Percentiles rank a stretch among this genome's conserved stretches.
phyloP scores from a whole-genome alignment of 2,797 vertebrate genomes.

The Pangasius krempfi region DNA sequence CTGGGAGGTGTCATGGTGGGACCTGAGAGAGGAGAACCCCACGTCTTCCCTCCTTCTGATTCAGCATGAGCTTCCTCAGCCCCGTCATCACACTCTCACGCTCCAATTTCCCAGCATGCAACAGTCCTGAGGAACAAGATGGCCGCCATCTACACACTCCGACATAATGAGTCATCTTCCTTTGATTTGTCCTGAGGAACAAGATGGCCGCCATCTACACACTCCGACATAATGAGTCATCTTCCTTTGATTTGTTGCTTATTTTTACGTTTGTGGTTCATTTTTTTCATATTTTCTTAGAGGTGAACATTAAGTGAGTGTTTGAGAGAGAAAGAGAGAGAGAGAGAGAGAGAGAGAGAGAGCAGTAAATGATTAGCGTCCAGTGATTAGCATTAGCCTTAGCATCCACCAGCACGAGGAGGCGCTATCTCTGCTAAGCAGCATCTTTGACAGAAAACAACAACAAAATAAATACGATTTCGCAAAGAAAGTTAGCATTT shows the following conservation, averaged over 20 bases:
- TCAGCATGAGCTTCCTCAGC: constrained; percentile 36
- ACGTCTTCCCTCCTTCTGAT: constrained; percentile 30
- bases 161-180: not conserved
- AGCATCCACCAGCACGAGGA: not conserved
- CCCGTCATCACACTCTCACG: not conserved
- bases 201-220: not conserved
- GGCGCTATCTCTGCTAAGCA: not conserved
- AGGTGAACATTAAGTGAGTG: not conserved
- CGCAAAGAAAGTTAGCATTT: not conserved
- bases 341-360: constrained; percentile 16
- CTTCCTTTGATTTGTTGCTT: not conserved
- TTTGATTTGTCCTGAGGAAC: not conserved
- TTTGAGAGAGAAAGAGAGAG: not conserved
- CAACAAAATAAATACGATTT: not conserved
- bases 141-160: not conserved
- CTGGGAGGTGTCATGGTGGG: not conserved
- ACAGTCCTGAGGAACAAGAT: not conserved
- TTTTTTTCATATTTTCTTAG: not conserved
- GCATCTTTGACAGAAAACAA: not conserved
- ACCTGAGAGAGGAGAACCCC: constrained; percentile 22
- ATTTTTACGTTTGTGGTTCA: not conserved
- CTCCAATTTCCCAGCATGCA: constrained; percentile 15
- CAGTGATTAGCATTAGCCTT: not conserved
- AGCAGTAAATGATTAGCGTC: constrained; percentile 30
- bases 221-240: not conserved